Evolutionary conservation across 2,797 vertebrate genomes (phyloP).

Genomic region (Sandelia bainsii): DNA sequence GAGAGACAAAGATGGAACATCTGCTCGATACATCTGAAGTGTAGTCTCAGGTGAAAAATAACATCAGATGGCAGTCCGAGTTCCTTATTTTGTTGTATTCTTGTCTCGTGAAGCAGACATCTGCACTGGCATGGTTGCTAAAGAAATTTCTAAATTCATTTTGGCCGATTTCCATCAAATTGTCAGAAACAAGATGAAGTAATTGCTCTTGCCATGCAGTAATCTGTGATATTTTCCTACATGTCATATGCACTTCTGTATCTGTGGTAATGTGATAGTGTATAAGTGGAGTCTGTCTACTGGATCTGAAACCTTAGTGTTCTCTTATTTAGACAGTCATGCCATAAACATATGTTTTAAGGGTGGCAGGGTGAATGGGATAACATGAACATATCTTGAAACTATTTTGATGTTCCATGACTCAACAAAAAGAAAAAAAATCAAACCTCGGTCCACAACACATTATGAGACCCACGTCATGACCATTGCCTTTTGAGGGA

Average conservation of each 20-base stretch:
- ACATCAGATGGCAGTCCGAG: slow-evolving; percentile 56
- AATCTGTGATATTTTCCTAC: slow-evolving; percentile 51
- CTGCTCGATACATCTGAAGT: slow-evolving; percentile 74
- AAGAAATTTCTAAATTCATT: slow-evolving; percentile 53
- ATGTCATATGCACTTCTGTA: slow-evolving; percentile 44
- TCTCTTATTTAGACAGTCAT: background rate
- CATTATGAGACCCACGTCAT: background rate
- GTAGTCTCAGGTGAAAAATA: slow-evolving; percentile 57
- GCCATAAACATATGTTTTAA: slow-evolving; percentile 13
- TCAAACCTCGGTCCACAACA: background rate
- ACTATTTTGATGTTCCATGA: slow-evolving; percentile 15
- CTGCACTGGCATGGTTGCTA: slow-evolving; percentile 43
- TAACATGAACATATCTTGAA: slow-evolving; percentile 15
- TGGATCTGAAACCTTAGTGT: slow-evolving; percentile 4
- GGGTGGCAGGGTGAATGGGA: slow-evolving; percentile 4
- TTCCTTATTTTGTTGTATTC: slow-evolving; percentile 47
- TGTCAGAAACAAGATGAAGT: slow-evolving; percentile 60
- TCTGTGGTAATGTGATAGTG: slow-evolving; percentile 37
- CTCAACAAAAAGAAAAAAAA: no score
- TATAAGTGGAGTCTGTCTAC: slow-evolving; percentile 19
- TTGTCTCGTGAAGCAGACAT: slow-evolving; percentile 56
- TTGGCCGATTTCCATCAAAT: slow-evolving; percentile 58
- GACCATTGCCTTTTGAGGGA: background rate
- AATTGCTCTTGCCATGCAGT: slow-evolving; percentile 42
- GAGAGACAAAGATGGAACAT: slow-evolving; percentile 74